Evolutionary conservation across 1,140 invertebrate genomes (phyloP).

Genomic region (Limonius californicus): DNA sequence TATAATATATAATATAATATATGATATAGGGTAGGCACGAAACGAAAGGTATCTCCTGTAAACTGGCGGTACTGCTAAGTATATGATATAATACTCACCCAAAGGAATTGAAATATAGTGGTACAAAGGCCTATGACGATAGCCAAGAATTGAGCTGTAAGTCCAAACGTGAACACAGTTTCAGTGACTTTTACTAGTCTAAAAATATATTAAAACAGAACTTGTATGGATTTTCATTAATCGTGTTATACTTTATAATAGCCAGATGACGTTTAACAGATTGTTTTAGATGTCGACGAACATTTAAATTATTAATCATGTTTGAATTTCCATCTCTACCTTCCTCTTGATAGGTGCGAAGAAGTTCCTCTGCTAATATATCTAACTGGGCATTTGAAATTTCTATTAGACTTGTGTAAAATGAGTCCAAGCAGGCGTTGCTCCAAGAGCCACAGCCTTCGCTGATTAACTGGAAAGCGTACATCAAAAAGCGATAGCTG

Average conservation of each 20-base stretch:
- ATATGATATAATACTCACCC: no score
- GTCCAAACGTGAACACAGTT: conserved; percentile 26
- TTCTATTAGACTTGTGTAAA: conserved; percentile 19
- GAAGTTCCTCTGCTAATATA: conserved; percentile 24
- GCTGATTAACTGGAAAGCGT: conserved; percentile 20
- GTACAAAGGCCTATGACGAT: conserved; percentile 34
- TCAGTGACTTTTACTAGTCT: conserved; percentile 24
- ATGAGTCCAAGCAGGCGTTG: conserved; percentile 25
- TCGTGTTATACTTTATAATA: conserved; percentile 19
- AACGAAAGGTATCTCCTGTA: no score
- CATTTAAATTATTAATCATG: neutral
- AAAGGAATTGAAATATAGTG: conserved; percentile 33
- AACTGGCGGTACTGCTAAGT: no score
- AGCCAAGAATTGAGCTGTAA: conserved; percentile 32
- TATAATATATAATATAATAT: no score
- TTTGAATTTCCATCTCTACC: no score
- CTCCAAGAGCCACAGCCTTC: conserved; percentile 17
- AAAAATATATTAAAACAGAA: neutral
- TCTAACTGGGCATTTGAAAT: conserved; percentile 22
- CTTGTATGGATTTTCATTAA: neutral
- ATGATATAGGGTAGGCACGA: no score
- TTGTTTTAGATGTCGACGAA: neutral
- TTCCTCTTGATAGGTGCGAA: neutral
- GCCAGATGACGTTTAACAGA: conserved; percentile 16
- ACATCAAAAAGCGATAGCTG: conserved; percentile 16